These are phyloP conservation scores for Tachyglossus aculeatus DNA, from an alignment of 2,797 vertebrate species.

Conservation along the genomic window DNA sequence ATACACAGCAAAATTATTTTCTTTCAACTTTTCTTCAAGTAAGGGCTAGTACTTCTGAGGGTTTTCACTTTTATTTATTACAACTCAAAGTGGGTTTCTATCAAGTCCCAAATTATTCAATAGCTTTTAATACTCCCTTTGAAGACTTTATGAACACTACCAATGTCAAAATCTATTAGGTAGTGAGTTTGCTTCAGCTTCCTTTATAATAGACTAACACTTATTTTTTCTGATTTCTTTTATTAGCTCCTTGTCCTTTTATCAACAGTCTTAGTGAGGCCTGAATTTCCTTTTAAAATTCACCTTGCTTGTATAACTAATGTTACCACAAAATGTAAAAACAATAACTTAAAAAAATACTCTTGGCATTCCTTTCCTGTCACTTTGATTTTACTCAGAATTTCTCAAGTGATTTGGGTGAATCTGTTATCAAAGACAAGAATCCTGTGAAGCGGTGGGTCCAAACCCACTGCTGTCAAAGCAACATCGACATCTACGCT, in stretches of 20 bases:
- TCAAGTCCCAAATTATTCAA: conserved; percentile 56
- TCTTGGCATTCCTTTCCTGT: conserved; percentile 29
- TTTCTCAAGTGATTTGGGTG: background rate
- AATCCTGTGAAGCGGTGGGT: background rate
- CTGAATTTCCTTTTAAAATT: conserved; percentile 53
- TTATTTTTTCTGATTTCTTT: conserved; percentile 55
- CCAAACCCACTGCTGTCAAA: conserved; percentile 27
- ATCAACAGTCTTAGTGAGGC: conserved; percentile 32
- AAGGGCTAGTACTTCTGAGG: background rate
- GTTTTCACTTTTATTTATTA: conserved; percentile 39
- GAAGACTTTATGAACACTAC: conserved; percentile 49
- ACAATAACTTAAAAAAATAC: conserved; percentile 1
- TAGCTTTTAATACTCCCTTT: conserved; percentile 54
- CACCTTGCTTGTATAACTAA: conserved; percentile 48
- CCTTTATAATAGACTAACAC: conserved; percentile 46
- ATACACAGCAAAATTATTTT: conserved; percentile 34
- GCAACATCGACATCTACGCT: conserved; percentile 3
- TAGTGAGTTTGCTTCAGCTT: conserved; percentile 38
- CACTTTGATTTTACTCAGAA: conserved; percentile 53
- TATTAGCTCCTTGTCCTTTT: conserved; percentile 40
- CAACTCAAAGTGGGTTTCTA: conserved; percentile 16
- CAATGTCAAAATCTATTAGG: conserved; percentile 51
- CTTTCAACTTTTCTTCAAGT: conserved; percentile 54
- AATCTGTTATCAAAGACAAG: conserved; percentile 40
- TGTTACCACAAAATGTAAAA: conserved; percentile 34